These are phyloP conservation scores for Falco berigora DNA, from an alignment of 2,797 vertebrate species.

Conservation along the genomic window DNA sequence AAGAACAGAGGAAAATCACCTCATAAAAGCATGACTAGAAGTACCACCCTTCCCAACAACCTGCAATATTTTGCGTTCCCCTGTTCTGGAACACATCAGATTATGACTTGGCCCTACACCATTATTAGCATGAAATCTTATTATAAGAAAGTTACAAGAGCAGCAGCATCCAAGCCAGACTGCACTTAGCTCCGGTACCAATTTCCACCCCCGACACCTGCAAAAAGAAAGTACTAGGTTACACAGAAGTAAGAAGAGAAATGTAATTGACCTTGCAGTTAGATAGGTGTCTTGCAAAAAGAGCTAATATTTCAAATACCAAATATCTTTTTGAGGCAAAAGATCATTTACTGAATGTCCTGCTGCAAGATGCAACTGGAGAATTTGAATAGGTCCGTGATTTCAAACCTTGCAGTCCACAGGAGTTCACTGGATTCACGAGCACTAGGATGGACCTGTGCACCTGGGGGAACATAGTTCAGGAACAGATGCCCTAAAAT, in stretches of 20 bases:
- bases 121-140: neutral
- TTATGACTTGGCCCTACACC: neutral
- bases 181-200: neutral
- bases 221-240: neutral
- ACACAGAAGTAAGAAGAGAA: neutral
- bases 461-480: neutral
- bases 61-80: neutral
- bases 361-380: neutral
- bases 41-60: neutral
- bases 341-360: neutral
- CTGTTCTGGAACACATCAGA: neutral
- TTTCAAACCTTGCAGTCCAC: neutral
- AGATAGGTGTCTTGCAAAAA: neutral
- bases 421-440: neutral
- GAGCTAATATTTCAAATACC: neutral
- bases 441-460: neutral
- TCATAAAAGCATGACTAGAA: neutral
- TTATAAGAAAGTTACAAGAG: neutral
- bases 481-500: neutral
- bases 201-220: neutral
- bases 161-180: neutral
- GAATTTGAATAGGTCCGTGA: neutral
- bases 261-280: neutral
- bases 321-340: neutral
- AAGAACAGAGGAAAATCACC: neutral